Evolutionary conservation across 2,888 invertebrate species (phyloP), one percentile per base, ranked within the genome.

Genomic region (Pocota personata): DNA sequence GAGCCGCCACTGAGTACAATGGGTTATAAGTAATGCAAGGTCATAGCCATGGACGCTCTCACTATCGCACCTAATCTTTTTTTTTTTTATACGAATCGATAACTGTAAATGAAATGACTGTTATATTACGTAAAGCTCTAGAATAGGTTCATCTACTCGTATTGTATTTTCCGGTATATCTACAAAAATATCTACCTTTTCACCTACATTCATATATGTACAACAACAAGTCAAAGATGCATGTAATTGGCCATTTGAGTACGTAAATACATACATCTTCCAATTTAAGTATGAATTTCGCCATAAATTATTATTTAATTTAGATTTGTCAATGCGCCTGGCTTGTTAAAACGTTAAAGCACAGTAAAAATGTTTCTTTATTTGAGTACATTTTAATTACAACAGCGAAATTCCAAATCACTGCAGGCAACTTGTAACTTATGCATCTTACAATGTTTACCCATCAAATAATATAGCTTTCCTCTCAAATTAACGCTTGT

Each of bases 371-470:
- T 66, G 66, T 57, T 58, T 55, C 62, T 32, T 46, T 12, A 8
- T 24, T 32, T 52, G 24, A 75, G 30, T 55, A 40, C 21, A 3
- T 76, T 82, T 76, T 82, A 69, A 76, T 76, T 82, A 30, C 67
- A 24, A 37, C 37, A 24, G 58, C 21, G n/a, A 19, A 14, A 50
- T 60, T 16, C 30, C 27, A 27, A 46, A 64, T 19, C 50, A 50
- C 30, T 48, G 10, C n/a, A 73, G 21, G 43, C 43, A 55, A 14
- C 32, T 50, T 58, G 66, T 71, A 69, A 50, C 57, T 73, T 21
- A 66, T 43, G 27, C 57, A 69, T 60, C 76, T 46, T 40, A 66
- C 67, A 69, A 71, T 71, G 57, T 71, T 76, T 82, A 76, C 35
- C 71, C 57, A 76, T 62, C 57, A 76, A 40, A 10, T 30, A 30